Evolutionary conservation across 2,113 vertebrate species (phyloP), one percentile per base, ranked within the genome.

Genomic region (Dunckerocampus dactyliophorus): DNA sequence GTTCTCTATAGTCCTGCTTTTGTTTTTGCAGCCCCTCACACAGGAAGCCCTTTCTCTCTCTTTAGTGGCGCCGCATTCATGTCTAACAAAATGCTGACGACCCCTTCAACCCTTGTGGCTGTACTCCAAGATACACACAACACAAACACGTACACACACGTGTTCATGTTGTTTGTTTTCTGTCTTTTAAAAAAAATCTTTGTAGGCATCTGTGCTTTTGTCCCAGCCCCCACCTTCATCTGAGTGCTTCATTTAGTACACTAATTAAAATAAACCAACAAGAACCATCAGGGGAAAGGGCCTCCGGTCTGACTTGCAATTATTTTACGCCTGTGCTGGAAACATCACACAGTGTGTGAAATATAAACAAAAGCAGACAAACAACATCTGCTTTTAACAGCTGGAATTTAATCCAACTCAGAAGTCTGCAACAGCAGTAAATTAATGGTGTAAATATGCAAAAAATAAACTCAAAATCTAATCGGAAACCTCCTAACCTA

Each of bases 1-100:
- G 71, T 43, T 43, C 79, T 84, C 76, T 88, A 73, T 65, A 78
- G 67, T 39, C 62, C 75, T n/a, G 45, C 69, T 70, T 81, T 84
- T 89, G 85, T 90, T 89, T 90, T 89, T 85, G 83, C 82, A 88
- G 83, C 31, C 74, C 72, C 81, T 70, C 80, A 77, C 85, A 86
- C 87, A 90, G 88, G 91, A 92, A 90, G 77, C 85, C 60, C 74
- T 46, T 69, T 77, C 77, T 65, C 85, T 64, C 73, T 43, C 71
- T 77, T 76, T 63, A 62, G 65, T 62, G 67, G 85, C 79, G 85
- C 84, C 85, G 88, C 87, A 87, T 87, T 90, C 84, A 87, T 83
- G 84, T 67, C 81, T 84, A 76, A 88, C 34, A 85, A 89, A 90
- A 85, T 43, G 87, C 87, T 91, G 89, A 90, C 88, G 77, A 82